Percentiles rank a stretch among this genome's conserved stretches.
Evolutionary conservation across 2,797 vertebrate genomes (phyloP).

Genomic region (Intellagama lesueurii): DNA sequence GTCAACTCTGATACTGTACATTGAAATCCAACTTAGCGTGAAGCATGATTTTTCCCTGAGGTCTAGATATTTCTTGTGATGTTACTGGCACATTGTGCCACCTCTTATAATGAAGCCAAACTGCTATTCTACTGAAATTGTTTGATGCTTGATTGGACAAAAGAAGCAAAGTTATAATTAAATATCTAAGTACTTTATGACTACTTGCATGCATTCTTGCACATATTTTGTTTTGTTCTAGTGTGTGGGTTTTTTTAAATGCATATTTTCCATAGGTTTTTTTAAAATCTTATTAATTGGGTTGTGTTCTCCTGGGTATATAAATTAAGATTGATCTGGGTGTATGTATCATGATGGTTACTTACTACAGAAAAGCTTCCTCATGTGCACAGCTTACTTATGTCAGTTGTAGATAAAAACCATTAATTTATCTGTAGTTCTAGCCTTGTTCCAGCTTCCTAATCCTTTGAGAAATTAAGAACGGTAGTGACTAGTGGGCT

Average conservation of each 20-base stretch:
- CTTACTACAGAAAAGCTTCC: not conserved
- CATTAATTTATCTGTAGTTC: no score
- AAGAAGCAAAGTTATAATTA: not conserved
- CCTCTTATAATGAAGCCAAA: not conserved
- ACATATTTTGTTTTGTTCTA: accelerated
- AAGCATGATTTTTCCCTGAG: conserved; percentile 3
- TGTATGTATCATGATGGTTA: not conserved
- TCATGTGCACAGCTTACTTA: not conserved
- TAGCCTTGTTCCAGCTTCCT: not conserved
- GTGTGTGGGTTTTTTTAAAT: not conserved
- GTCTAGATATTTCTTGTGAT: conserved; percentile 6
- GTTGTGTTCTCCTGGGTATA: conserved; percentile 51
- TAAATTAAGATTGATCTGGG: conserved; percentile 44
- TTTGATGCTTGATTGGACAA: not conserved
- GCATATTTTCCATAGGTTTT: not conserved
- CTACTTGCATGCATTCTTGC: conserved; percentile 28
- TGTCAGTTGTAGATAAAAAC: not conserved
- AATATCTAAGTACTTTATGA: not conserved
- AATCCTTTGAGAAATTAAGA: not conserved
- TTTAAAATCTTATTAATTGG: conserved; percentile 25
- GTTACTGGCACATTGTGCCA: not conserved
- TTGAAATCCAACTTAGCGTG: conserved; percentile 41
- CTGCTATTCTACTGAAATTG: conserved; percentile 9
- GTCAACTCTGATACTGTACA: not conserved
- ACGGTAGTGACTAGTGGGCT: not conserved